Percentiles rank a stretch among this genome's conserved stretches.
Conservation (phyloP, 2,113 vertebrate genomes). For the Ibidorhyncha struthersii region DNA sequence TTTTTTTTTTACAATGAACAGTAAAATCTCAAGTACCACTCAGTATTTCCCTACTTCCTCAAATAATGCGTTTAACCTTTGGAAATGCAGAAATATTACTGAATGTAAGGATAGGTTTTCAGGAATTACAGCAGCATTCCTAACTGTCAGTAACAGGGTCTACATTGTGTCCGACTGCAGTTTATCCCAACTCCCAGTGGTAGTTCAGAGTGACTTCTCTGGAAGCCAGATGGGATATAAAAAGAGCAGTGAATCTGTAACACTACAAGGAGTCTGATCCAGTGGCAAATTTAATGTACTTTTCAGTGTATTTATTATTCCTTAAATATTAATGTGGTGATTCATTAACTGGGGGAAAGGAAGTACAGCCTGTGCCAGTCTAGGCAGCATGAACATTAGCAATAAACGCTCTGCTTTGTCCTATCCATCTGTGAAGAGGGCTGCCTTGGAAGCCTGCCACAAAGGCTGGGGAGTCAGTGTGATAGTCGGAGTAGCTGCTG, state of each 20-base stretch:
- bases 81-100: neutral
- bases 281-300: neutral
- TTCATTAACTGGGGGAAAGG: neutral
- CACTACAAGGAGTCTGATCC: neutral
- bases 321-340: neutral
- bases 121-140: neutral
- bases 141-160: neutral
- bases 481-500: slow-evolving; percentile 78
- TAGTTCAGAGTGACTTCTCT: neutral
- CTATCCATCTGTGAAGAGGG: slow-evolving; percentile 61
- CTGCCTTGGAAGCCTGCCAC: slow-evolving; percentile 83
- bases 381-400: neutral
- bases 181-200: neutral
- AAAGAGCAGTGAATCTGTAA: neutral
- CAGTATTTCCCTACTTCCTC: neutral
- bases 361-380: neutral
- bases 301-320: neutral
- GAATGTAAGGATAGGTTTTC: neutral
- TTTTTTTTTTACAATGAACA: neutral
- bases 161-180: neutral
- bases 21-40: neutral
- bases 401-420: neutral
- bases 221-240: neutral
- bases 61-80: neutral
- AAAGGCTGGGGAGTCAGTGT: slow-evolving; percentile 85